Evolutionary conservation across 2,888 invertebrate species (phyloP), one percentile per base, ranked within the genome.

Genomic region (Euzetes globulus): DNA sequence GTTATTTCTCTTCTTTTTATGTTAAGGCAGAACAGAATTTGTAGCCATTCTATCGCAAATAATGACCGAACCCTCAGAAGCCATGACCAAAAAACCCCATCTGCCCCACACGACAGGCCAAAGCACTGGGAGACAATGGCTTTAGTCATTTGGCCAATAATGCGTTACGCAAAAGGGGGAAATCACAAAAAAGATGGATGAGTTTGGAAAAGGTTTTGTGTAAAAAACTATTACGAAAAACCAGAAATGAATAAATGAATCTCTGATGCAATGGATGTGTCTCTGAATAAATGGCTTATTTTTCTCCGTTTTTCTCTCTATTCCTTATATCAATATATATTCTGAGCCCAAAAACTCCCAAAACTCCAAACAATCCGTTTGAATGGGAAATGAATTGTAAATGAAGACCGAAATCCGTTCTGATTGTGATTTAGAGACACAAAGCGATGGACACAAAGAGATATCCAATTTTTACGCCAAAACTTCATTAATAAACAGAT

Each of bases 221-320:
- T 27, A 33, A 60, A 60, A 60, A 60, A 60, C 29, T 60, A 60
- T 60, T 33, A 17, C 17, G 17, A 60, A 22, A 68, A 68, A 41
- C 68, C 41, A 41, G 68, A 68, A 41, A 68, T 68, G 68, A 68
- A 68, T 68, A 68, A 68, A 68, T 68, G 68, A 68, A 68, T 68
- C 22, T 37, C 37, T 68, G 68, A 68, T 68, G 68, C 68, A 68
- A 68, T 68, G 68, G 11, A 22, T 41, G n/a, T 33, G 17, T 60
- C 27, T 60, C 29, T 60, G 55, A 27, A 60, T 60, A 60, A 60
- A 60, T 60, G 60, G 60, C 33, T 60, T 60, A 60, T 60, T 60
- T 60, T 60, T 60, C 60, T 60, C 27, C n/a, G 7, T 41, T 1
- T 33, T 33, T 33, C 22, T 33, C 22, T 27, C 58, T 13, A 60